Base-by-base conservation (phyloP, 2,888 invertebrate species). In the Pinctada fucata region DNA sequence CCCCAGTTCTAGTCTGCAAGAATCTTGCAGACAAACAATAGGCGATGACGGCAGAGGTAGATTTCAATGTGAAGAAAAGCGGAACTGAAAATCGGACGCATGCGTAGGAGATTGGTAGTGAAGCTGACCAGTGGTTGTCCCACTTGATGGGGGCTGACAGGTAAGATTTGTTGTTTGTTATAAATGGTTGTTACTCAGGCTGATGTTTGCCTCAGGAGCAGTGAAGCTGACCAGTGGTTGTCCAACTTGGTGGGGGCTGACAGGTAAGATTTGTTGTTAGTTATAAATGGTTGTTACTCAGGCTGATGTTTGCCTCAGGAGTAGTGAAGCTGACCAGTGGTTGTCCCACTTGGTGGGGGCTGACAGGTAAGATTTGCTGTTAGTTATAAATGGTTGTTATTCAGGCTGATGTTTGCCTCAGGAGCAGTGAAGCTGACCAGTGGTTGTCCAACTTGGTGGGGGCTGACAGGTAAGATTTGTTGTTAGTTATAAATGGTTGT, bases 381-480 rank as follows among this genome's bases (percentile, higher is more conserved):
- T 31, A 1, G 31, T 31, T 31, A 31, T 3, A 94, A 95, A 79
- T 96, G 96, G 96, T 93, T 96, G 8, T 93, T 95, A 4, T 96
- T 96, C 84, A 93, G 96, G 70, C 94, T 95, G 74, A 94, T 96
- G 93, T 95, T 96, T 90, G 94, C 95, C 2, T 95, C 95, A 3
- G 96, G 96, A 3, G 93, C 95, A 31, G 94, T 95, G 0, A 96
- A 96, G 91, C 93, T 96, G 64, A 94, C 94, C 64, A 95, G 95
- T 89, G 94, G 94, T 47, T 96, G 95, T 88, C 95, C 96, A 0
- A 94, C 95, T 58, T 96, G 96, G 96, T 96, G 96, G 96, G 94
- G 94, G 83, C 94, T 96, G 63, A 94, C 95, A 89, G 96, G 96
- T 96, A 74, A 49, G 51, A 71, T 50, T 31, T 31, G 31, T 1